Conservation (phyloP, 2,888 invertebrate species). For the Chydorus sphaericus region DNA sequence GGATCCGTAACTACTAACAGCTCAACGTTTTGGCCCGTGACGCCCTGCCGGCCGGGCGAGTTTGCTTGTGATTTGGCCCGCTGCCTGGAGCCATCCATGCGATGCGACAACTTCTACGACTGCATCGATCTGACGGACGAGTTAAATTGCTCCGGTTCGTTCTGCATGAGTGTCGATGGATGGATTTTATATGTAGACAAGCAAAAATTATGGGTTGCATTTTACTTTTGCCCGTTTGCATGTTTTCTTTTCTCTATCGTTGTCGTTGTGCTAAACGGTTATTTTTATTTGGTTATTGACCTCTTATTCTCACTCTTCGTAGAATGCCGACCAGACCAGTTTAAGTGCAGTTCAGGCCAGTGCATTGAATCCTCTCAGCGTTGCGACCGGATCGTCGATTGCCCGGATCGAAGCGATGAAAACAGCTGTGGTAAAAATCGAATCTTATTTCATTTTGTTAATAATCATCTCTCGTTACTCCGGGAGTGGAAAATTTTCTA, state of each 20-base stretch:
- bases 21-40: too few relatives aligned
- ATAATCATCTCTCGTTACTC: neutral
- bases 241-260: too few relatives aligned
- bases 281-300: neutral
- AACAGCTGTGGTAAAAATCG: constrained; percentile 15
- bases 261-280: neutral
- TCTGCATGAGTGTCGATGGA: neutral
- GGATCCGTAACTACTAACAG: neutral
- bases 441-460: neutral
- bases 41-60: constrained; percentile 34
- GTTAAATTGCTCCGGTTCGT: constrained; percentile 59
- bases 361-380: constrained; percentile 43
- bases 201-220: neutral
- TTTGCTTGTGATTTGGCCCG: constrained; percentile 46
- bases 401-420: constrained; percentile 27
- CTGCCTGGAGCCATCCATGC: constrained; percentile 59
- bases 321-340: constrained; percentile 50
- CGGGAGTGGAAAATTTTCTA: neutral
- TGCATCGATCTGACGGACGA: constrained; percentile 82
- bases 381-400: constrained; percentile 41
- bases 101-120: constrained; percentile 81
- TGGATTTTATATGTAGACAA: neutral
- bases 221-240: neutral
- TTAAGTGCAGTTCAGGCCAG: constrained; percentile 48
- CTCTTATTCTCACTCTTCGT: neutral